Percentiles rank a stretch among this genome's conserved stretches.
These are phyloP conservation scores for Trissolcus basalis DNA, from an alignment of 1,140 invertebrate species.

Conservation along the genomic window DNA sequence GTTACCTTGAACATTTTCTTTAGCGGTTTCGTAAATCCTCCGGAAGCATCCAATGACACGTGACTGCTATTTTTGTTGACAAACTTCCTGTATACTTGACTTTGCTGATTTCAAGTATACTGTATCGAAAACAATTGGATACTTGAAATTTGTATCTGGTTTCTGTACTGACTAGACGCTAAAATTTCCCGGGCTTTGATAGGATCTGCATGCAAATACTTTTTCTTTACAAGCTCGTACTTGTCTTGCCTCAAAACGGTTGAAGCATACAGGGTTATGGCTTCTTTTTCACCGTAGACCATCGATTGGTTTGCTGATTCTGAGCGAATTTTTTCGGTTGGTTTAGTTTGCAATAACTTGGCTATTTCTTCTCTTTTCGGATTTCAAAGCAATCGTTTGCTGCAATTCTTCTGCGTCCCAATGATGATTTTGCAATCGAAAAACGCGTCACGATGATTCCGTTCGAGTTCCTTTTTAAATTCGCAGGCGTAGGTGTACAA, in stretches of 20 bases:
- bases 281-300: not conserved
- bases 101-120: slow-evolving; percentile 6
- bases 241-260: not conserved
- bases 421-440: not conserved
- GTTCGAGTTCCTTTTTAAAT: too few relatives aligned
- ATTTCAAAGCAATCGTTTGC: slow-evolving; percentile 6
- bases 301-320: slow-evolving; percentile 3
- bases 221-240: not conserved
- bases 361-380: slow-evolving; percentile 4
- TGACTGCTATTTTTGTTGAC: not conserved
- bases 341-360: not conserved
- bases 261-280: not conserved
- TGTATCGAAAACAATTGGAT: not conserved
- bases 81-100: not conserved
- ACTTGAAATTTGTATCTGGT: not conserved
- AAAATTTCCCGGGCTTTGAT: slow-evolving; percentile 1
- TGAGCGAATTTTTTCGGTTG: not conserved
- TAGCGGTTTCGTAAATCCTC: not conserved
- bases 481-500: too few relatives aligned
- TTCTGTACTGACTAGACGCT: not conserved
- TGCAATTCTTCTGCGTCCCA: not conserved
- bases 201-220: slow-evolving; percentile 5
- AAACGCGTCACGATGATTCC: too few relatives aligned
- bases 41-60: not conserved
- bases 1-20: not conserved